Evolutionary conservation across 2,113 vertebrate species (phyloP).

Genomic region (Vanacampus margaritifer): DNA sequence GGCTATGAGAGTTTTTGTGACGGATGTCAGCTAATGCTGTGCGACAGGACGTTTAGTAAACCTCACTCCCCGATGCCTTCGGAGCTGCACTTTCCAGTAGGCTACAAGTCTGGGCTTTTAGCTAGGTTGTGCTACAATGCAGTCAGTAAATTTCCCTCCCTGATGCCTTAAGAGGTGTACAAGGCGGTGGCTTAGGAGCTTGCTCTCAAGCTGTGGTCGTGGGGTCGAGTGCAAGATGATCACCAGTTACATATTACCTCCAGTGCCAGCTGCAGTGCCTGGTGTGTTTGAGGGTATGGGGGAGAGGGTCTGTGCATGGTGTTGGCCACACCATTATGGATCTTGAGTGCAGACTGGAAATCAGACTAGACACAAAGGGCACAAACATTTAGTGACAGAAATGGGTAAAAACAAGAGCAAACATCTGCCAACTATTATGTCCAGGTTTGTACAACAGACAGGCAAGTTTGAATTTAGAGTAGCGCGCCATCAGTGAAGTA

Average conservation of each 20-base stretch:
- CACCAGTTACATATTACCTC: constrained; percentile 45
- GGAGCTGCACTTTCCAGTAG: too few relatives aligned
- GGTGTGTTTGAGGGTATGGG: constrained; percentile 86
- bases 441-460: neutral
- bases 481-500: neutral
- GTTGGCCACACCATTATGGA: constrained; percentile 90
- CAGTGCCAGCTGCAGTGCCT: constrained; percentile 81
- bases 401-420: neutral
- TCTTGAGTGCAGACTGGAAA: constrained; percentile 94
- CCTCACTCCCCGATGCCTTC: too few relatives aligned
- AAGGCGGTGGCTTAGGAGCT: too few relatives aligned
- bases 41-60: too few relatives aligned
- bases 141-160: too few relatives aligned
- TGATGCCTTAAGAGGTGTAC: too few relatives aligned
- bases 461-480: neutral
- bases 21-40: neutral
- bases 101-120: too few relatives aligned
- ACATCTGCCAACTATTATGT: too few relatives aligned
- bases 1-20: neutral
- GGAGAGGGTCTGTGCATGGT: constrained; percentile 95
- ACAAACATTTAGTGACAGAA: neutral
- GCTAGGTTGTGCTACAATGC: too few relatives aligned
- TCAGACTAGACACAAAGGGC: constrained; percentile 67
- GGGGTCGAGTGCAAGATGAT: neutral
- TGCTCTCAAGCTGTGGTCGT: too few relatives aligned